These are phyloP conservation scores for Cranoglanis bouderius DNA, from an alignment of 2,113 vertebrate genomes.

Conservation along the genomic window DNA sequence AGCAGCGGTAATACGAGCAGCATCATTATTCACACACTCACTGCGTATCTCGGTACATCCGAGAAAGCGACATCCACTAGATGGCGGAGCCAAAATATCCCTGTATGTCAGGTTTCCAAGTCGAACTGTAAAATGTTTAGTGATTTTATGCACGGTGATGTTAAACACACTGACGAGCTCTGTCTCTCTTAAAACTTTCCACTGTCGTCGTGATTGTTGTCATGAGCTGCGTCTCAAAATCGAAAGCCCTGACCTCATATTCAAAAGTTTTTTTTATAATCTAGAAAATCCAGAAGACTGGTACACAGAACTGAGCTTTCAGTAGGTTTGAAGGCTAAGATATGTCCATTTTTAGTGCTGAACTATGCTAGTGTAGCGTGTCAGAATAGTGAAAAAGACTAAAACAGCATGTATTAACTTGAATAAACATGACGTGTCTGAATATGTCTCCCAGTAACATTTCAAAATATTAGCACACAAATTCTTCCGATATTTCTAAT, in stretches of 20 bases:
- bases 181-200: too few relatives aligned
- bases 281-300: background rate
- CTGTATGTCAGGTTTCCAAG: background rate
- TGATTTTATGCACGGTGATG: background rate
- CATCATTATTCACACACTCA: background rate
- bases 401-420: background rate
- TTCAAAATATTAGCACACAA: background rate
- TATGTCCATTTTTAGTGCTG: background rate
- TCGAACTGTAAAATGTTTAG: background rate
- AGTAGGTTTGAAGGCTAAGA: background rate
- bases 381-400: too few relatives aligned
- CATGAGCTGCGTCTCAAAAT: background rate
- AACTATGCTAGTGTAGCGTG: background rate
- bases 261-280: background rate
- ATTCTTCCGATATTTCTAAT: background rate
- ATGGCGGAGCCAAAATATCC: background rate
- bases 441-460: background rate
- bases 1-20: too few relatives aligned
- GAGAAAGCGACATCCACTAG: background rate
- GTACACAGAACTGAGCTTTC: background rate
- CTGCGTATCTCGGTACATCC: background rate
- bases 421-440: background rate
- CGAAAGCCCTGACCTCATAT: background rate
- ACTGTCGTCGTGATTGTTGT: background rate
- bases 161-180: background rate